Conservation (phyloP, 2,113 vertebrate genomes). For the Cheilinus undulatus region DNA sequence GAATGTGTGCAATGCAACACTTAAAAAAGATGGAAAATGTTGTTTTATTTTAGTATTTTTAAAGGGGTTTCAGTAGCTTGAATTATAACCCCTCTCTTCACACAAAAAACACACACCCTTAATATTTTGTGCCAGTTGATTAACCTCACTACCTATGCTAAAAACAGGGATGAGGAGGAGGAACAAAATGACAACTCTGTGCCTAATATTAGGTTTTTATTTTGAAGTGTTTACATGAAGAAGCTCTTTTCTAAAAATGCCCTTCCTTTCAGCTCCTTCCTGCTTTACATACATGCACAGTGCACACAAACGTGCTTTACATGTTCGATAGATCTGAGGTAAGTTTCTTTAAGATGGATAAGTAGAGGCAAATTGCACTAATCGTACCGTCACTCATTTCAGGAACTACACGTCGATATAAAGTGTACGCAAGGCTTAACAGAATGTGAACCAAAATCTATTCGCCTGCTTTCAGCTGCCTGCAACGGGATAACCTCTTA, state of each 20-base stretch:
- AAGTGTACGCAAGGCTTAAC: conserved; percentile 8
- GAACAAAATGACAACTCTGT: conserved; percentile 67
- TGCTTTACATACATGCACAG: conserved; percentile 30
- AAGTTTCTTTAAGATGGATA: conserved; percentile 17
- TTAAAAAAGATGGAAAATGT: conserved; percentile 21
- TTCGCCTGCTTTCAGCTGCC: conserved; percentile 45
- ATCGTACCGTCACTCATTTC: conserved; percentile 43
- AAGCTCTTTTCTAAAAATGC: conserved; percentile 62
- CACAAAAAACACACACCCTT: conserved; percentile 18
- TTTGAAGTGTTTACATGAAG: conserved; percentile 79
- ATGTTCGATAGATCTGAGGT: conserved; percentile 2
- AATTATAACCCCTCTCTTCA: conserved; percentile 63
- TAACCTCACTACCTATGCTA: conserved; percentile 45
- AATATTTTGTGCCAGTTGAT: conserved; percentile 65
- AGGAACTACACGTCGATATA: conserved; percentile 25
- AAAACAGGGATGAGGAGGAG: conserved; percentile 43
- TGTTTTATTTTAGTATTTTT: conserved; percentile 28
- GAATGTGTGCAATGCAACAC: conserved; percentile 72
- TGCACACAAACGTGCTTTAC: conserved; percentile 7
- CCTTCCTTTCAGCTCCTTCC: conserved; percentile 17
- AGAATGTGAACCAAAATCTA: conserved; percentile 62
- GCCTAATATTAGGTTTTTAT: conserved; percentile 75
- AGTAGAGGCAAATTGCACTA: conserved; percentile 61
- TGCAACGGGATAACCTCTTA: conserved; percentile 54
- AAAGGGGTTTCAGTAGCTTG: conserved; percentile 12